These are phyloP conservation scores for Trochalopteron elliotii DNA, from an alignment of 2,113 vertebrate genomes.

Conservation along the genomic window DNA sequence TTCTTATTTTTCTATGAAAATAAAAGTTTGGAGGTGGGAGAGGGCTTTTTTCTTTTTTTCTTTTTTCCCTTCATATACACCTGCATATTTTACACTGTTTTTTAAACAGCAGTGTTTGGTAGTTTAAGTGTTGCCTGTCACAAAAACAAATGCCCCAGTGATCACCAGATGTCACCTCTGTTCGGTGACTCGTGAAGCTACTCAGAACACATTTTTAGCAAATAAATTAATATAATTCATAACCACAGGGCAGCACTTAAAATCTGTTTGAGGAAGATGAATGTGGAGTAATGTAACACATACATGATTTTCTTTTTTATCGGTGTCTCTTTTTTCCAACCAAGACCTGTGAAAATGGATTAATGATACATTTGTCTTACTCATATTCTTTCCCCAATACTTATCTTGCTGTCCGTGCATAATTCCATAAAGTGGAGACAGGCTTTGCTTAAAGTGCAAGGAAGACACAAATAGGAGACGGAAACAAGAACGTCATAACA, in stretches of 20 bases:
- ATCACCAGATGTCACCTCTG: neutral
- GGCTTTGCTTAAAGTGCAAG: neutral
- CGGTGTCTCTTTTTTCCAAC: neutral
- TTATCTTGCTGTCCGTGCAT: neutral
- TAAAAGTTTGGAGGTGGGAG: rapidly evolving
- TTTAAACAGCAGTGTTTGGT: neutral
- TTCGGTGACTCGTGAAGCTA: neutral
- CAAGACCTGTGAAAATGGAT: neutral
- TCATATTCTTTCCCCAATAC: neutral
- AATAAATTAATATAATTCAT: neutral
- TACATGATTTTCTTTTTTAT: neutral
- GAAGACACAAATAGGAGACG: neutral
- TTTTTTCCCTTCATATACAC: neutral
- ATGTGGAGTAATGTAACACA: neutral
- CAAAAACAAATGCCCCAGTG: neutral
- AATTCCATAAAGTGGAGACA: neutral
- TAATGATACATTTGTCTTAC: neutral
- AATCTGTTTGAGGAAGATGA: neutral
- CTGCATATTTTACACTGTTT: neutral
- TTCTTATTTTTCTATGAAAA: neutral
- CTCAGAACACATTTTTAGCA: neutral
- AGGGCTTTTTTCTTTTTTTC: rapidly evolving
- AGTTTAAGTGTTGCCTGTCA: neutral
- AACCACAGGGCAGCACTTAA: neutral
- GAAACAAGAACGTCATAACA: neutral